These are phyloP conservation scores for Cavia porcellus DNA, from an alignment of 2,113 vertebrate species.

Conservation along the genomic window DNA sequence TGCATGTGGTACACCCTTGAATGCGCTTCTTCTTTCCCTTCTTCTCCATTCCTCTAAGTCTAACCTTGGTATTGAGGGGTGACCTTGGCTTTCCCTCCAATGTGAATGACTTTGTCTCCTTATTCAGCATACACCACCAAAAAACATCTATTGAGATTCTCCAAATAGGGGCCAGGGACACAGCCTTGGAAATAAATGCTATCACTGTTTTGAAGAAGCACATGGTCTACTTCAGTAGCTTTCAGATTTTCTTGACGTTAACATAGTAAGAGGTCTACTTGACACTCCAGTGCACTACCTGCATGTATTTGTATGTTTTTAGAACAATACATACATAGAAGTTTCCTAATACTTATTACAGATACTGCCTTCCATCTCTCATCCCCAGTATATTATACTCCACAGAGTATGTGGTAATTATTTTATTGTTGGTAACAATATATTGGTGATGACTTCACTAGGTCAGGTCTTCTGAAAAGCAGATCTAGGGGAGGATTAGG, in stretches of 20 bases:
- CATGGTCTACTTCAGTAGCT: not conserved
- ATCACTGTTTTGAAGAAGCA: not conserved
- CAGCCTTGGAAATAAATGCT: not conserved
- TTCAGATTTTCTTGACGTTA: not conserved
- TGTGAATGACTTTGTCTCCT: not conserved
- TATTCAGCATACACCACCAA: not conserved
- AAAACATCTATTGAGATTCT: not conserved
- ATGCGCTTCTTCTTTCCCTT: not conserved
- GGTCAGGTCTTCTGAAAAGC: not conserved
- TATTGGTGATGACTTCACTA: not conserved
- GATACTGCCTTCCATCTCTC: not conserved
- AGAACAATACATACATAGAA: not conserved
- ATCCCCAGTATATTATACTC: not conserved
- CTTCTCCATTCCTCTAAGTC: conserved; percentile 7
- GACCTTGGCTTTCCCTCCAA: not conserved
- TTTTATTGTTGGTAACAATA: not conserved
- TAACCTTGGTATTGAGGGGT: not conserved
- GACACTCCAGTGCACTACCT: not conserved
- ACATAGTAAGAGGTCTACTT: not conserved
- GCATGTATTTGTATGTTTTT: not conserved
- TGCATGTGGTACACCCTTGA: not conserved
- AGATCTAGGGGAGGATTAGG: not conserved
- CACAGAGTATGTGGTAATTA: not conserved
- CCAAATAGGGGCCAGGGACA: not conserved
- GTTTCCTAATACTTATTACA: not conserved